Percentiles rank a stretch among this genome's conserved stretches.
phyloP scores from a whole-genome alignment of 2,888 invertebrate genomes.

The Acrobasis repandana region DNA sequence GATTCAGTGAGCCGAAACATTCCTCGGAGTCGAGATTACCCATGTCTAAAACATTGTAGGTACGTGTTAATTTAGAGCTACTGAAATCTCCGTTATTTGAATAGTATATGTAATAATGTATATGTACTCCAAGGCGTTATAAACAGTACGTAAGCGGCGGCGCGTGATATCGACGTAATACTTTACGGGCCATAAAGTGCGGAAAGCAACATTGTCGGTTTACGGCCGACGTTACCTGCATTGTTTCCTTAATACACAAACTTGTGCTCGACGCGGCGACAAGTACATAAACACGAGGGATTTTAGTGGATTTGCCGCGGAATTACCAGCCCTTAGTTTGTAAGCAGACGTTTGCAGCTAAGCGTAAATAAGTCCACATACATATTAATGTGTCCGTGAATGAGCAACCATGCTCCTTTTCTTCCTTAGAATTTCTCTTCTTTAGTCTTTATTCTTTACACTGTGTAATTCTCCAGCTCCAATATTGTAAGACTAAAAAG shows the following conservation, averaged over 20 bases:
- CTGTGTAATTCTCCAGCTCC: no score
- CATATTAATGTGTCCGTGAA: constrained; percentile 1
- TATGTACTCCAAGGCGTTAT: constrained; percentile 4
- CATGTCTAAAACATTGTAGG: no score
- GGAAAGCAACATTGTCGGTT: constrained; percentile 52
- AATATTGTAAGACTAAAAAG: no score
- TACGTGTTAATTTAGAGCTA: background rate
- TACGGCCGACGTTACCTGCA: constrained; percentile 50
- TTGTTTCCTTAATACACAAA: constrained; percentile 50
- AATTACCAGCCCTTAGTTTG: constrained; percentile 23
- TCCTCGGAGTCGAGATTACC: no score
- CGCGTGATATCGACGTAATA: constrained; percentile 51
- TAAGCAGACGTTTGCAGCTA: background rate
- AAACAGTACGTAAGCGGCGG: constrained; percentile 24
- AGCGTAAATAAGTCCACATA: constrained; percentile 2
- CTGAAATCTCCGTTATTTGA: constrained; percentile 4
- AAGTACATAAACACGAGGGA: constrained; percentile 30
- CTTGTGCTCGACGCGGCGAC: constrained; percentile 34
- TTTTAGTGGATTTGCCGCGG: constrained; percentile 25
- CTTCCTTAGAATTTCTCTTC: background rate
- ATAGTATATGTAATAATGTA: background rate
- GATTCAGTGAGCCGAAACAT: no score
- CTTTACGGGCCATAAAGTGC: constrained; percentile 64
- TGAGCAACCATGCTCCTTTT: background rate
- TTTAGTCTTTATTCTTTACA: background rate